Evolutionary conservation across 2,797 vertebrate genomes (phyloP).

Genomic region (Oreochromis mossambicus): DNA sequence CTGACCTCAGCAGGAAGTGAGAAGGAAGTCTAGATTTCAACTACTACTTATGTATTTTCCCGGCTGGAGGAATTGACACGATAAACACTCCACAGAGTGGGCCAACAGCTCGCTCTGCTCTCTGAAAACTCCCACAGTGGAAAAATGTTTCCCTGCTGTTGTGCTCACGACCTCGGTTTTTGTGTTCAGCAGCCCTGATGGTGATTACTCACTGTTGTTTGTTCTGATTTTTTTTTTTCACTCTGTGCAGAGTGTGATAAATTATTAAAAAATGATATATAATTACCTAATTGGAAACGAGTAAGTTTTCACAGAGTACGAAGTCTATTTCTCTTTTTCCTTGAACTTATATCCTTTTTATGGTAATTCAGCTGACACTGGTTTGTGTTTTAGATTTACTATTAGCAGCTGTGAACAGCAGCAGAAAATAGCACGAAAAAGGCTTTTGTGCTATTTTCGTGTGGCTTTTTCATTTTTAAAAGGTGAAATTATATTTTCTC

Average conservation of each 20-base stretch:
- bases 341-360: neutral
- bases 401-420: neutral
- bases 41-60: constrained; percentile 38
- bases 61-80: constrained; percentile 13
- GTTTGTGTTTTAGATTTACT: neutral
- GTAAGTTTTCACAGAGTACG: neutral
- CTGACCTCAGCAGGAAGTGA: constrained; percentile 44
- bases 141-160: neutral
- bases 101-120: neutral
- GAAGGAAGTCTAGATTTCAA: constrained; percentile 57
- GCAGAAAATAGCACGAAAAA: neutral
- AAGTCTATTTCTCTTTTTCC: neutral
- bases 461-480: neutral
- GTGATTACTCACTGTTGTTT: neutral
- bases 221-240: neutral
- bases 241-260: neutral
- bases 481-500: neutral
- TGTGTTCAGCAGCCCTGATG: neutral
- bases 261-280: neutral
- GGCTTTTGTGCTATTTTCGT: neutral
- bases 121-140: neutral
- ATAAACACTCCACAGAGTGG: constrained; percentile 3
- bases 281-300: neutral
- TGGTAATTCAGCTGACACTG: neutral
- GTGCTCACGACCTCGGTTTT: neutral